Base-by-base conservation (phyloP, 1,140 invertebrate genomes). In the Ctenoplectra terminalis region DNA sequence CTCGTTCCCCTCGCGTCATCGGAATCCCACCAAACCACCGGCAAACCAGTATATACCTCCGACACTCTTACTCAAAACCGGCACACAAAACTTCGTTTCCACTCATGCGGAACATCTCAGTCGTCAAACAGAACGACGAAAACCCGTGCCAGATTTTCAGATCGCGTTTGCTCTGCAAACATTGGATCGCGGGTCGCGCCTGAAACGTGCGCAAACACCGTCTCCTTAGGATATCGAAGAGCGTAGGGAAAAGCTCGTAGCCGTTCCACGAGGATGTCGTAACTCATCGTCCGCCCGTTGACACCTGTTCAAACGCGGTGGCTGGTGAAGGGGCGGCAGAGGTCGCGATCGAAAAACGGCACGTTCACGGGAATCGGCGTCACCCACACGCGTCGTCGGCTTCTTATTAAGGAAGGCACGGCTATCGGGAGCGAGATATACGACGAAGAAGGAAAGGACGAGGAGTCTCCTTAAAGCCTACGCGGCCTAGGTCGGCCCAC, bases 351-450 rank as follows among this genome's bases (percentile, higher is more conserved):
- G 84, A 61, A 60, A 73, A 71, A 58, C 52, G 67, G 0, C 34
- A n/a, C 29, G 74, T 82, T 88, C 81, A 81, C 85, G 81, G 66
- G 87, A 74, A 78, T 15, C 52, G 46, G 61, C 40, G 31, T 69
- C 56, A 69, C 56, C 83, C 84, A 89, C 87, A 85, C 83, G 40
- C 78, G 43, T 29, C 67, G 67, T 23, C 60, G 37, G 74, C 40
- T 63, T 88, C 86, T 89, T 85, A 75, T 88, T 90, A 91, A 88
- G 88, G 87, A 86, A 87, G 77, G 77, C 86, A 80, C 84, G 80
- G 73, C 17, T 89, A 88, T 87, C 89, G 85, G 46, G 37, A 52
- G 48, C 64, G 67, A 48, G 76, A 79, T 48, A 64, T 29, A 46
- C 54, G 80, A 86, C 73, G 71, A 87, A 87, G 85, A 87, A 86